Conservation (phyloP, 1,140 invertebrate species). For the Papilio polytes region DNA sequence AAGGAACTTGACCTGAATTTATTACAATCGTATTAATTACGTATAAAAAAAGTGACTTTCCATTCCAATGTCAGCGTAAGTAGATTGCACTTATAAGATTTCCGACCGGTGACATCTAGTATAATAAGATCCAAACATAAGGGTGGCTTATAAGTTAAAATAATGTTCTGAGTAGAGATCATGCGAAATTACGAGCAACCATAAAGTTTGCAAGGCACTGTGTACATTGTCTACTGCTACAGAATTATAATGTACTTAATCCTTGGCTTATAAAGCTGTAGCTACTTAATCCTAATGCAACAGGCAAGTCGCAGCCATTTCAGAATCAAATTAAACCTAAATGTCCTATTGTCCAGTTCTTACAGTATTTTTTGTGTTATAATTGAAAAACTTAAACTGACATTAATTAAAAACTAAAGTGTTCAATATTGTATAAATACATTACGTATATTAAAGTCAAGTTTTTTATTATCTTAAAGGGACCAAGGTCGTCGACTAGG, state of each 20-base stretch:
- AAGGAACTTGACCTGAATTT: constrained; percentile 22
- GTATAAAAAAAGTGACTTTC: constrained; percentile 7
- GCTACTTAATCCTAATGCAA: too few relatives aligned
- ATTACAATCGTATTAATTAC: constrained; percentile 25
- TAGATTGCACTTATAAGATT: not conserved
- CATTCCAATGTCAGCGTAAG: not conserved
- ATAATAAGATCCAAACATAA: too few relatives aligned
- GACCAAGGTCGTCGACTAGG: constrained; percentile 14
- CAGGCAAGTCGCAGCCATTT: too few relatives aligned
- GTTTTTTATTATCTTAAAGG: constrained; percentile 22
- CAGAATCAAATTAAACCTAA: not conserved
- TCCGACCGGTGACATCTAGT: not conserved
- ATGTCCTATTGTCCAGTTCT: not conserved
- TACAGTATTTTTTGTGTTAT: not conserved
- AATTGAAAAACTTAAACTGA: not conserved
- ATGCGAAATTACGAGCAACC: too few relatives aligned
- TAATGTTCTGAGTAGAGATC: too few relatives aligned
- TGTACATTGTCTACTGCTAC: too few relatives aligned
- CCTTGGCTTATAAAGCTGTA: too few relatives aligned
- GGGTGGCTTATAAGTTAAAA: too few relatives aligned
- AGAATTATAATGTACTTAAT: too few relatives aligned
- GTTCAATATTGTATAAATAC: not conserved
- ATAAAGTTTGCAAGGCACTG: too few relatives aligned
- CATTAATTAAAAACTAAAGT: not conserved
- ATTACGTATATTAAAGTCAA: not conserved